Evolutionary conservation across 2,797 vertebrate species (phyloP).

Genomic region (Squalus acanthias): DNA sequence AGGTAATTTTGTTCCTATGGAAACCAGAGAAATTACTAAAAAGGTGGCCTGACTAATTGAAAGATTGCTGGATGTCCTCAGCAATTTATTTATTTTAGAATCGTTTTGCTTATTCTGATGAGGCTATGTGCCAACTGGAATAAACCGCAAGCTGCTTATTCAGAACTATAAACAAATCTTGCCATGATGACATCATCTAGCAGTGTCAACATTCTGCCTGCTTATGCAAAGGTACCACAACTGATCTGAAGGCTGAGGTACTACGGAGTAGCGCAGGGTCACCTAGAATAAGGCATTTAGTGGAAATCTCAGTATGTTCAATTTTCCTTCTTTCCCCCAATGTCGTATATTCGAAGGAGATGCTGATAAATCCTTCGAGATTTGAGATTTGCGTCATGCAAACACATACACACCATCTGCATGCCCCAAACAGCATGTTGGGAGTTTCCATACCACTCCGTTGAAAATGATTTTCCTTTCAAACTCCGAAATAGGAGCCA

Average conservation of each 20-base stretch:
- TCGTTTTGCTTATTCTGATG: neutral
- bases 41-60: neutral
- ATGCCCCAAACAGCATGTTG: neutral
- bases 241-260: neutral
- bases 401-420: neutral
- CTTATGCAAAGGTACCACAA: neutral
- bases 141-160: neutral
- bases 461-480: neutral
- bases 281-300: neutral
- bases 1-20: constrained; percentile 12
- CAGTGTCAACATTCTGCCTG: neutral
- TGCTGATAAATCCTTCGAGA: neutral
- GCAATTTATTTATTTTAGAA: neutral
- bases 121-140: neutral
- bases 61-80: neutral
- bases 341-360: neutral
- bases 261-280: neutral
- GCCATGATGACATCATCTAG: neutral
- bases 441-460: neutral
- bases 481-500: too few species aligned
- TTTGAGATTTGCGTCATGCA: neutral
- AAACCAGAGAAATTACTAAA: neutral
- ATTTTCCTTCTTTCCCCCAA: neutral
- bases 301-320: neutral
- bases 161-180: neutral